Conservation (phyloP, 2,113 vertebrate species). For the Todiramphus chloris region DNA sequence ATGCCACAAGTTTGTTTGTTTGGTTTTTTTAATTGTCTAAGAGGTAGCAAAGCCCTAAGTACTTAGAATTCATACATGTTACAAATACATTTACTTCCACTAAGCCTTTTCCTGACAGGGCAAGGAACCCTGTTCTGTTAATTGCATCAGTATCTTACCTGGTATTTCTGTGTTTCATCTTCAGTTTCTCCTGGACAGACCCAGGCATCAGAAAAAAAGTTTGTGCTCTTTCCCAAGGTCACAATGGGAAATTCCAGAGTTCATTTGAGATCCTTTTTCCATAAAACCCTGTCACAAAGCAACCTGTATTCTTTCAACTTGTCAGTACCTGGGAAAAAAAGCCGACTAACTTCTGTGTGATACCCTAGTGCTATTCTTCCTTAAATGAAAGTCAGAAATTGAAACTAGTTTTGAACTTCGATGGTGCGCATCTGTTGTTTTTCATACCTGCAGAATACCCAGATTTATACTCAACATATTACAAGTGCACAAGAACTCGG, state of each 20-base stretch:
- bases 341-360: background rate
- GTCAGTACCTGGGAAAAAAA: background rate
- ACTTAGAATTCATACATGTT: background rate
- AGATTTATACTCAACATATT: background rate
- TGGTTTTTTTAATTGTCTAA: background rate
- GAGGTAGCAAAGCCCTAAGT: background rate
- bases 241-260: background rate
- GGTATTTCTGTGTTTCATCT: background rate
- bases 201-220: background rate
- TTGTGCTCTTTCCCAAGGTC: background rate
- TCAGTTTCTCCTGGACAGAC: background rate
- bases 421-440: too few species aligned
- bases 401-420: background rate
- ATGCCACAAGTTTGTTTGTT: background rate
- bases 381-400: background rate
- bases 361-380: background rate
- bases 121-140: background rate
- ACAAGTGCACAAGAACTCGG: background rate
- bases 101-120: background rate
- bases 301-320: background rate
- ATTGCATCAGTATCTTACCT: background rate
- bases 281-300: background rate
- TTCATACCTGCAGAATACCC: background rate
- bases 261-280: background rate
- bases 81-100: background rate